Evolutionary conservation across 2,888 invertebrate genomes (phyloP).

Genomic region (Psylliodes chrysocephalus): DNA sequence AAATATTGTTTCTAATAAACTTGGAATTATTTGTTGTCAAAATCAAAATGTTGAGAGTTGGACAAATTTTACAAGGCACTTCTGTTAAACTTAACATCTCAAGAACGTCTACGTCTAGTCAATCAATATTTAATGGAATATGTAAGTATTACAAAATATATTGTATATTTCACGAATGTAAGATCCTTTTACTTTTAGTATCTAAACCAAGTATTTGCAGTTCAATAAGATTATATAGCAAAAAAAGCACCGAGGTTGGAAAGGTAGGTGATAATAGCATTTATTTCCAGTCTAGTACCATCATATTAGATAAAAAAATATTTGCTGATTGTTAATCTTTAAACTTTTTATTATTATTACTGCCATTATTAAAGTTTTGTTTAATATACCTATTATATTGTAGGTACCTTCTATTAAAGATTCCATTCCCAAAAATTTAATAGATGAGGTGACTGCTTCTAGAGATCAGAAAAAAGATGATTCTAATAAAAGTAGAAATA

Average conservation of each 20-base stretch:
- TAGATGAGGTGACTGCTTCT: slow-evolving; percentile 47
- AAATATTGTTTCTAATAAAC: background rate
- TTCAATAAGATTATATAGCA: slow-evolving; percentile 27
- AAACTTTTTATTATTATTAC: no score
- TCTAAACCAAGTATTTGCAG: background rate
- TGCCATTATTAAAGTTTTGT: no score
- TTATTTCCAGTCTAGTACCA: slow-evolving; percentile 37
- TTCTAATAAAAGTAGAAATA: slow-evolving; percentile 45
- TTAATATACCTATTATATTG: no score
- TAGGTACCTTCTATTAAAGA: slow-evolving; percentile 48
- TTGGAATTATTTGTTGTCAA: background rate
- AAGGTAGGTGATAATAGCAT: slow-evolving; percentile 47
- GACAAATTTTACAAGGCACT: slow-evolving; percentile 5
- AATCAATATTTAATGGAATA: slow-evolving; percentile 7
- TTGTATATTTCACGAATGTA: background rate
- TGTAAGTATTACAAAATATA: slow-evolving; percentile 14
- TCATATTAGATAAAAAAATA: no score
- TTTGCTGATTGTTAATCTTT: no score
- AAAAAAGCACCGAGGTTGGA: slow-evolving; percentile 40
- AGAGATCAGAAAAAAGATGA: slow-evolving; percentile 46
- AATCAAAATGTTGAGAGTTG: slow-evolving; percentile 16
- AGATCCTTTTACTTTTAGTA: slow-evolving; percentile 5
- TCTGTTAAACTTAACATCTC: slow-evolving; percentile 1
- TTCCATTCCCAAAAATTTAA: slow-evolving; percentile 47
- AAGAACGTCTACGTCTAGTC: background rate